phyloP scores from a whole-genome alignment of 2,888 invertebrate species.

The Lagria hirta region DNA sequence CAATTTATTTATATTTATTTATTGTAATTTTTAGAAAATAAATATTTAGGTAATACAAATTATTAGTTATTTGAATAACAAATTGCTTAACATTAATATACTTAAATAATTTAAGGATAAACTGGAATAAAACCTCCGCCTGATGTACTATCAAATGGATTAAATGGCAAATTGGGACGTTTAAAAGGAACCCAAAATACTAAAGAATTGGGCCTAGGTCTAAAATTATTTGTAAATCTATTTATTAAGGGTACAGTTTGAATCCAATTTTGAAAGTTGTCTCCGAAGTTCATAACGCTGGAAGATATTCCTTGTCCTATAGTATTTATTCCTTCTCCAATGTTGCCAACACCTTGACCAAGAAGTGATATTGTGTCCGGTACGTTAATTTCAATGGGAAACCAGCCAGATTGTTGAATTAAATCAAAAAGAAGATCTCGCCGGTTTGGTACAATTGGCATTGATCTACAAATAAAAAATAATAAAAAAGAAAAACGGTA shows the following conservation, averaged over 20 bases:
- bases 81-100: background rate
- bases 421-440: too few relatives aligned
- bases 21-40: constrained; percentile 11
- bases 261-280: constrained; percentile 14
- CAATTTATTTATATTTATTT: constrained; percentile 11
- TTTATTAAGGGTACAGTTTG: constrained; percentile 29
- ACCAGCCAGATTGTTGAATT: constrained; percentile 59
- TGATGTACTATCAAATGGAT: constrained; percentile 16
- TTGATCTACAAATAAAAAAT: too few relatives aligned
- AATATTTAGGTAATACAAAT: constrained; percentile 1
- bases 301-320: constrained; percentile 8
- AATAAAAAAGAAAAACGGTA: too few relatives aligned
- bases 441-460: too few relatives aligned
- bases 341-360: constrained; percentile 29
- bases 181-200: constrained; percentile 15
- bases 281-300: constrained; percentile 15
- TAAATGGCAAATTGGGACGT: background rate
- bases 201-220: constrained; percentile 13
- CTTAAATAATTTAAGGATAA: constrained; percentile 17
- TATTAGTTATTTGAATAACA: constrained; percentile 6
- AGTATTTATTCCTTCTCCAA: constrained; percentile 8
- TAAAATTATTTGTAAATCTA: constrained; percentile 11
- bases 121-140: constrained; percentile 5
- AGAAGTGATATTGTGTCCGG: constrained; percentile 58
- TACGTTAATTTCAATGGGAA: constrained; percentile 66